These are phyloP conservation scores for Odontamblyopus rebecca DNA, from an alignment of 2,797 vertebrate genomes.

Conservation along the genomic window DNA sequence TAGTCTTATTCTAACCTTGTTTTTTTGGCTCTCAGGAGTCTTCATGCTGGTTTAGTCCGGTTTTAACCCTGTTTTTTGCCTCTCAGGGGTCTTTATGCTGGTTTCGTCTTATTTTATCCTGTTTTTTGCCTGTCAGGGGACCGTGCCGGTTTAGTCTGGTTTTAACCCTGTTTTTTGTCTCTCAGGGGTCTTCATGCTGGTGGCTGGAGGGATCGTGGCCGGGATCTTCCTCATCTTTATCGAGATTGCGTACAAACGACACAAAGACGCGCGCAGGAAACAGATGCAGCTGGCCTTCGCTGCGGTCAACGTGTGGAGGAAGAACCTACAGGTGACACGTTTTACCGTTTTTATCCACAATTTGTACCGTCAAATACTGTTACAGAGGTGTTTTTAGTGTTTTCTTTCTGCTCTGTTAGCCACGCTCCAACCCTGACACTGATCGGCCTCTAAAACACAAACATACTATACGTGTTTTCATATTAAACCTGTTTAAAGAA, in stretches of 20 bases:
- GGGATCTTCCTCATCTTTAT: constrained; percentile 99
- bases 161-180: background rate
- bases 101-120: background rate
- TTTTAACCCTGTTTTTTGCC: background rate
- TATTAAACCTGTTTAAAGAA: too few relatives aligned
- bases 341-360: background rate
- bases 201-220: constrained; percentile 97
- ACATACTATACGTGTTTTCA: too few relatives aligned
- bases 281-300: constrained; percentile 99
- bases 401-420: background rate
- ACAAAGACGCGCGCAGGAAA: constrained; percentile 99
- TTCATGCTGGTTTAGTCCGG: background rate
- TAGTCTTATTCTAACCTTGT: background rate
- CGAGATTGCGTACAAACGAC: constrained; percentile 98
- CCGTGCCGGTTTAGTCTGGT: background rate
- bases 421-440: background rate
- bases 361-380: background rate
- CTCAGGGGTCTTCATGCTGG: constrained; percentile 98
- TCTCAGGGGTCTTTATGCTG: background rate
- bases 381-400: background rate
- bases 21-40: background rate
- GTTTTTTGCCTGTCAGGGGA: constrained; percentile 77
- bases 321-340: constrained; percentile 93
- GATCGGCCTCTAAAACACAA: too few relatives aligned
- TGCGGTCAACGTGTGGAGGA: constrained; percentile 99